Evolutionary conservation across 1,140 invertebrate genomes (phyloP).

Genomic region (Caenorhabditis elegans): WBcel235 BX284605.5:6605001-6605500

Average conservation of each 20-base stretch:
- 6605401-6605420: background rate
- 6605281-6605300: conserved; percentile 56
- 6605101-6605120: conserved; percentile 50
- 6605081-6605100: conserved; percentile 12
- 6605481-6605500: no score
- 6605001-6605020: background rate
- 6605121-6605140: conserved; percentile 66
- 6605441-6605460: no score
- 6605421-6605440: no score
- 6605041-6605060: no score
- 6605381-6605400: background rate
- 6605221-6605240: conserved; percentile 50
- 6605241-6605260: conserved; percentile 53
- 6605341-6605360: conserved; percentile 37
- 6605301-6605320: conserved; percentile 55
- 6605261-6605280: conserved; percentile 44
- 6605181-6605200: conserved; percentile 49
- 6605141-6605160: conserved; percentile 66
- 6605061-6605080: conserved; percentile 54
- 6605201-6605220: no score
- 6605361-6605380: background rate
- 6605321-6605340: conserved; percentile 52
- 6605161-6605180: conserved; percentile 41
- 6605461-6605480: no score
- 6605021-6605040: background rate